Evolutionary conservation across 2,888 invertebrate species (phyloP), one percentile per base, ranked within the genome.

Genomic region (Seira musarum): DNA sequence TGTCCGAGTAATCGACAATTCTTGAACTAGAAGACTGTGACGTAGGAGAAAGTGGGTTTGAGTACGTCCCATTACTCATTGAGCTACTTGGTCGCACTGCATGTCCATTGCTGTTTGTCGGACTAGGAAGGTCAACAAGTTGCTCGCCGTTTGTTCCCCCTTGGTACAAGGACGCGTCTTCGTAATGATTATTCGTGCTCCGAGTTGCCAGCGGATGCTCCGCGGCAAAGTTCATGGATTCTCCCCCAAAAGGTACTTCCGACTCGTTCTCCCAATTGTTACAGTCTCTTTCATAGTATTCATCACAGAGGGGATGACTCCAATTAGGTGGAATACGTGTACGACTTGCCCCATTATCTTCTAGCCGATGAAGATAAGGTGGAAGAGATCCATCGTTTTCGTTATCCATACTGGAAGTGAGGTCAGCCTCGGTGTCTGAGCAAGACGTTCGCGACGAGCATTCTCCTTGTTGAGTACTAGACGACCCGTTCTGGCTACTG

Each of bases 1-100:
- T 87, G 79, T 88, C 87, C 1, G 85, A 84, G 53, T 83, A 76
- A 68, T 85, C 85, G 17, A 82, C 81, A 40, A 84, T 75, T 76
- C 73, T 77, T 53, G 75, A 76, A 49, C 76, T 79, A 65, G 83
- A 80, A 67, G 79, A 70, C 61, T 79, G 79, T 53, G 75, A 80
- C 30, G 71, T 65, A 24, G 83, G 82, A 19, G 82, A 82, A 1
- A 66, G 60, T 25, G 73, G 80, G 19, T 72, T 76, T 30, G 68
- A 78, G 6, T 60, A 46, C 24, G 74, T 64, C 46, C 78, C 78
- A 19, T 78, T 78, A 78, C 78, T 77, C 77, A 77, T 77, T 77
- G 77, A 77, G 77, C 77, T 77, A 35, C 10, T 46, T 15, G 78
- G 67, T 19, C 78, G 40, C 10, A 24, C 66, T 21, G 49, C 78